Evolutionary conservation across 2,797 vertebrate species (phyloP).

Genomic region (Scarus forsteni): DNA sequence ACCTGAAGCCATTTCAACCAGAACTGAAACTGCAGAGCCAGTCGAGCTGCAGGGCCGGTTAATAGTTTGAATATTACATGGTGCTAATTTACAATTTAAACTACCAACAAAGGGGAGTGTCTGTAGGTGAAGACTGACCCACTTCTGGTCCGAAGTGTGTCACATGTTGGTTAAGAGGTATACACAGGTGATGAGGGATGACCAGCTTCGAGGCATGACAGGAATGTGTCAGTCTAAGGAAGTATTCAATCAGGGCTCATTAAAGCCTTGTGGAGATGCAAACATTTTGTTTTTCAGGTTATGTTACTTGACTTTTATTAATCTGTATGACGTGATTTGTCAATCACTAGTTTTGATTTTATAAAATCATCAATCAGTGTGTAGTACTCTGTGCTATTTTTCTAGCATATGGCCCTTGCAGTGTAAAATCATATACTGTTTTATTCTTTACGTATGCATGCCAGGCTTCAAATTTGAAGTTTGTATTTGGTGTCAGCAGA

Average conservation of each 20-base stretch:
- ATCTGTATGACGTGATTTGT: too few species aligned
- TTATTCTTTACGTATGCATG: too few species aligned
- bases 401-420: too few species aligned
- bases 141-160: not conserved
- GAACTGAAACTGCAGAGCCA: conserved; percentile 19
- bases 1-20: conserved; percentile 42
- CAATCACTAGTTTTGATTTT: too few species aligned
- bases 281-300: too few species aligned
- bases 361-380: too few species aligned
- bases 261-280: not conserved
- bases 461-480: too few species aligned
- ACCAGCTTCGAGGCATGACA: not conserved
- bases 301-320: too few species aligned
- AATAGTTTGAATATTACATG: conserved; percentile 21
- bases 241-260: not conserved
- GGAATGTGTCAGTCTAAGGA: not conserved
- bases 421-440: too few species aligned
- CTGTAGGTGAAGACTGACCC: not conserved
- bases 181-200: not conserved
- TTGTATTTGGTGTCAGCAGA: too few species aligned
- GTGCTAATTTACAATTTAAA: not conserved
- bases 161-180: not conserved
- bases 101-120: not conserved
- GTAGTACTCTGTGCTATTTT: too few species aligned
- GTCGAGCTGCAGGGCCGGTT: conserved; percentile 1